Evolutionary conservation across 1,140 invertebrate genomes (phyloP).

Genomic region (Caenorhabditis inopinata): DNA sequence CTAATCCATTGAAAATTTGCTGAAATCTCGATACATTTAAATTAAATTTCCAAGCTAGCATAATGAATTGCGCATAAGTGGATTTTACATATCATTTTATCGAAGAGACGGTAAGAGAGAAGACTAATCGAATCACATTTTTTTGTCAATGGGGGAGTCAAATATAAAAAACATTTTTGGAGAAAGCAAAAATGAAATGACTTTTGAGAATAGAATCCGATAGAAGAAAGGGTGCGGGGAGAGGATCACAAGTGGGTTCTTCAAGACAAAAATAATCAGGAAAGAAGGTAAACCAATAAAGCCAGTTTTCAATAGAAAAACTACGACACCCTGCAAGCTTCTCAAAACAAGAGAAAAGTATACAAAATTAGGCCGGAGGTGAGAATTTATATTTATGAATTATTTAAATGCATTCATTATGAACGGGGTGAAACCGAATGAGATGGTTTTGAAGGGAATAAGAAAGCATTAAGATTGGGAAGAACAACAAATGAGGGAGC

Average conservation of each 20-base stretch:
- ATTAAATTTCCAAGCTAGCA: not conserved
- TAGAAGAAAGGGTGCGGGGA: constrained; percentile 17
- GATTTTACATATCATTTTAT: not conserved
- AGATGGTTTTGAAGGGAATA: not conserved
- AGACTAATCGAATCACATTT: constrained; percentile 31
- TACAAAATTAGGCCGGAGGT: not conserved
- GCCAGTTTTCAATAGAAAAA: not conserved
- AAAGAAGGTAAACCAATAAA: not conserved
- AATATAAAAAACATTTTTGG: constrained; percentile 11
- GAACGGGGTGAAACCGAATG: not conserved
- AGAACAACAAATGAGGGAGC: not conserved
- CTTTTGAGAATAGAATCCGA: constrained; percentile 10
- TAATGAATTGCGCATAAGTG: not conserved
- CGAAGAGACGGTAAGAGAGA: not conserved
- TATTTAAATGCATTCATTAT: not conserved
- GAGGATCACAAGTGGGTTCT: constrained; percentile 35
- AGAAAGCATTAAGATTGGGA: not conserved
- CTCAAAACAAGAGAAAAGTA: constrained; percentile 1
- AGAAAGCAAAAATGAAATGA: not conserved
- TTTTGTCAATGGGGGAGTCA: not conserved
- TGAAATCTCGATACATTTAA: no score
- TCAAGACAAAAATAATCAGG: not conserved
- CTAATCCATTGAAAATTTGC: constrained; percentile 2
- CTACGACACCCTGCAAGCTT: constrained; percentile 29
- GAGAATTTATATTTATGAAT: not conserved